phyloP scores from a whole-genome alignment of 2,113 vertebrate species.

The Varanus salvator region DNA sequence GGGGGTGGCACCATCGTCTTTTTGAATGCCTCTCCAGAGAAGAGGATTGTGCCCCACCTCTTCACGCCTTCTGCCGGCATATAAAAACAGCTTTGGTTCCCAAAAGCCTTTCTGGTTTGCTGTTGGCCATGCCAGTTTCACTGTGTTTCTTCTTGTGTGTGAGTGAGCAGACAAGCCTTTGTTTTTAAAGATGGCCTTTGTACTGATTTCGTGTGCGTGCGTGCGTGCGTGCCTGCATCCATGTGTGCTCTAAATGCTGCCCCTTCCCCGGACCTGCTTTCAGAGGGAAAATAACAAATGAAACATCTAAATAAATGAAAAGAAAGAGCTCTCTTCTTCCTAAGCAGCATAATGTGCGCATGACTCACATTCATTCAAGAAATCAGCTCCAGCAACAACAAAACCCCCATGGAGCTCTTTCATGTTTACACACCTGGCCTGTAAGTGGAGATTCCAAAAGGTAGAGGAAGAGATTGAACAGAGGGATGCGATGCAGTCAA shows the following conservation, averaged over 20 bases:
- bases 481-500: not conserved
- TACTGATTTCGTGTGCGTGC: not conserved
- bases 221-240: no score
- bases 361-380: not conserved
- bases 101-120: not conserved
- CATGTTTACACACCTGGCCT: not conserved
- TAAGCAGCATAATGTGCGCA: not conserved
- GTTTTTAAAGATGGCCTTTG: no score
- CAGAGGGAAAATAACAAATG: not conserved
- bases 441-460: not conserved
- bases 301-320: not conserved
- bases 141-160: no score
- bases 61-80: not conserved
- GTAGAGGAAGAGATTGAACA: not conserved
- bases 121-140: not conserved
- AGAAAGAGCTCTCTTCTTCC: not conserved
- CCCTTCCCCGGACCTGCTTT: not conserved
- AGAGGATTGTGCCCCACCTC: not conserved
- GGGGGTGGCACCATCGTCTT: not conserved
- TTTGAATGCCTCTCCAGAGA: not conserved
- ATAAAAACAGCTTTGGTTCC: not conserved
- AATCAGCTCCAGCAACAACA: not conserved
- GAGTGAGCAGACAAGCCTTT: no score
- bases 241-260: no score
- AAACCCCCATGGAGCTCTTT: no score